Conservation (phyloP, 2,888 invertebrate genomes). For the Mermis nigrescens region DNA sequence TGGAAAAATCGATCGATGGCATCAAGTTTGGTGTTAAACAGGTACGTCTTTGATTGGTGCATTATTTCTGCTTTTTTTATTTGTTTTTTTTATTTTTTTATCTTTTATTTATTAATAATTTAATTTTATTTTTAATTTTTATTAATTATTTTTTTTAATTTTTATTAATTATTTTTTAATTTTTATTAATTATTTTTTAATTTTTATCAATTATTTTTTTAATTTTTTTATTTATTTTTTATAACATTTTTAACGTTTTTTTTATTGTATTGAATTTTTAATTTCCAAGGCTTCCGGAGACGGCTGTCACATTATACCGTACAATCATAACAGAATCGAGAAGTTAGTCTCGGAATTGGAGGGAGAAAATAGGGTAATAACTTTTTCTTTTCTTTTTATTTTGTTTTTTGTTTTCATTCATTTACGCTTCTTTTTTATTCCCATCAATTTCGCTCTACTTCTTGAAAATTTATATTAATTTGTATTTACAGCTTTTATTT, state of each 20-base stretch:
- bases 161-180: no score
- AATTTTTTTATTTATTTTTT: not conserved
- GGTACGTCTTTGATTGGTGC: not conserved
- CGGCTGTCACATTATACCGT: not conserved
- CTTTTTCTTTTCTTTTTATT: no score
- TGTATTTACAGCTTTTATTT: not conserved
- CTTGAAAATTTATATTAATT: not conserved
- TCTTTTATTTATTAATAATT: not conserved
- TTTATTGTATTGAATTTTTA: not conserved
- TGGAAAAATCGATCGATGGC: constrained; percentile 3
- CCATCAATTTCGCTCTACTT: not conserved
- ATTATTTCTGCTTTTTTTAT: not conserved
- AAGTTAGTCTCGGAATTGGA: constrained; percentile 19
- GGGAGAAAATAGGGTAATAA: constrained; percentile 17
- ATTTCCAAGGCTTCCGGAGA: not conserved
- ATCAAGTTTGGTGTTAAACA: not conserved
- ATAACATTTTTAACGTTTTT: not conserved
- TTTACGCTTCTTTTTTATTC: no score
- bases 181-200: not conserved
- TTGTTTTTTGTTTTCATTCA: no score
- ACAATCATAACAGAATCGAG: not conserved
- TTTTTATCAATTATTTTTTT: not conserved
- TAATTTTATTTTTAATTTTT: no score
- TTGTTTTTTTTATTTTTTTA: not conserved
- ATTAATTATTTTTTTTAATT: no score